These are phyloP conservation scores for Tragelaphus scriptus DNA, from an alignment of 2,113 vertebrate species.

Conservation along the genomic window DNA sequence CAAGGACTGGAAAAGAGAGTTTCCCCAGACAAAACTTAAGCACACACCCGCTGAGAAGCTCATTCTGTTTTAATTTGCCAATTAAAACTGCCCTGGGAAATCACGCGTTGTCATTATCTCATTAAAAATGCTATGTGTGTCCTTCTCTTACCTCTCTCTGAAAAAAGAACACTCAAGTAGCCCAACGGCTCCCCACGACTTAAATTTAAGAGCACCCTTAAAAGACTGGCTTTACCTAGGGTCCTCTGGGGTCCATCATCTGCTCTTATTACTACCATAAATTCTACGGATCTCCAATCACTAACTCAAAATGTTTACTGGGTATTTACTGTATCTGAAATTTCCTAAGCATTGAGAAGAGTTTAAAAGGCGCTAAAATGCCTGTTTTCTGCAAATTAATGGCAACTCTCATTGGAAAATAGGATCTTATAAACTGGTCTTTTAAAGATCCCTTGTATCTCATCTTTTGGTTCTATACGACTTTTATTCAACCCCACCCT, in stretches of 20 bases:
- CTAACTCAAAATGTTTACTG: background rate
- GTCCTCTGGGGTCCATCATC: background rate
- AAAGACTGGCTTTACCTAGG: slow-evolving; percentile 1
- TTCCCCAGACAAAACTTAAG: slow-evolving; percentile 5
- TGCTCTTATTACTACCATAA: background rate
- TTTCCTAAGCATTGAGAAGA: background rate
- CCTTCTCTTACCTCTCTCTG: slow-evolving; percentile 7
- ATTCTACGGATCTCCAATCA: background rate
- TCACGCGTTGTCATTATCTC: slow-evolving; percentile 49
- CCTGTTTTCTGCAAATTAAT: slow-evolving; percentile 10
- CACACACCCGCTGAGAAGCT: slow-evolving; percentile 5
- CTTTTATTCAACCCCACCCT: background rate
- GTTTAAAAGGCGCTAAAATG: background rate
- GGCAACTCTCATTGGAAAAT: background rate
- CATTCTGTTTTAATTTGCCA: slow-evolving; percentile 64
- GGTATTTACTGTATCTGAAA: background rate
- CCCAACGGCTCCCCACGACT: background rate
- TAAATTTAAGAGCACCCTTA: background rate
- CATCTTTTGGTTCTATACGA: background rate
- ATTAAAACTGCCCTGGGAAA: slow-evolving; percentile 65
- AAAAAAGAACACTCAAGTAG: background rate
- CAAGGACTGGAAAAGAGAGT: slow-evolving; percentile 45
- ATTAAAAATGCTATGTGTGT: slow-evolving; percentile 52
- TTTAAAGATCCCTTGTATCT: background rate
- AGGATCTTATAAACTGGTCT: background rate